Evolutionary conservation across 2,797 vertebrate genomes (phyloP), one percentile per base, ranked within the genome.

Genomic region (Petrocephalus schoutedeni): DNA sequence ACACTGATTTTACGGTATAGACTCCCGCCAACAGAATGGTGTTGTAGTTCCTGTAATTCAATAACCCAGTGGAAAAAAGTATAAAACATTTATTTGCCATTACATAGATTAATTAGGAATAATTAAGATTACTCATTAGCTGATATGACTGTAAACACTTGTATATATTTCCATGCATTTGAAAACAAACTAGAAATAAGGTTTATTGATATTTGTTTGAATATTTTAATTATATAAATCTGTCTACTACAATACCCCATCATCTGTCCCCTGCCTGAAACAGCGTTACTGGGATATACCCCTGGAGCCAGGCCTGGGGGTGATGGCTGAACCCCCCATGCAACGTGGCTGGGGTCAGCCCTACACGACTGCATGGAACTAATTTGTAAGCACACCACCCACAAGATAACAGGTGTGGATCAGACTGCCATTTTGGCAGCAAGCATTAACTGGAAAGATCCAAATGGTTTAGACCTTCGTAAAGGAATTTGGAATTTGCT

Each of bases 191-290:
- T 53, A 83, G 41, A 83, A 49, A 83, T 49, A 83, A 83, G 41
- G 45, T 83, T 49, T 83, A 53, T 9, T 23, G 49, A 49, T 83
- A 49, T 61, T 16, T 61, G 58, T 67, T 87, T 71, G 32, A 87
- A 88, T 89, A 89, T 57, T 89, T 86, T 61, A 87, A 67, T 54
- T 67, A 53, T 57, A 87, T 89, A 58, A 21, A 36, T 85, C 85
- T 87, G 89, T 90, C 90, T 87, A 88, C 67, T 59, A 21, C 64
- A 88, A 80, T 89, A 87, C 61, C 28, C 67, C 14, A 36, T 36
- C 12, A 36, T 32, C 41, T 71, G 67, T 71, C 32, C 32, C 12
- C 32, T 36, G 32, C 28, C 67, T 36, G 67, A 7, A 71, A 71
- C 4, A 71, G 67, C 12, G 32, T 36, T 71, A 71, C 67, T 36